Evolutionary conservation across 2,888 invertebrate genomes (phyloP).

Genomic region (Diabrotica balteata): DNA sequence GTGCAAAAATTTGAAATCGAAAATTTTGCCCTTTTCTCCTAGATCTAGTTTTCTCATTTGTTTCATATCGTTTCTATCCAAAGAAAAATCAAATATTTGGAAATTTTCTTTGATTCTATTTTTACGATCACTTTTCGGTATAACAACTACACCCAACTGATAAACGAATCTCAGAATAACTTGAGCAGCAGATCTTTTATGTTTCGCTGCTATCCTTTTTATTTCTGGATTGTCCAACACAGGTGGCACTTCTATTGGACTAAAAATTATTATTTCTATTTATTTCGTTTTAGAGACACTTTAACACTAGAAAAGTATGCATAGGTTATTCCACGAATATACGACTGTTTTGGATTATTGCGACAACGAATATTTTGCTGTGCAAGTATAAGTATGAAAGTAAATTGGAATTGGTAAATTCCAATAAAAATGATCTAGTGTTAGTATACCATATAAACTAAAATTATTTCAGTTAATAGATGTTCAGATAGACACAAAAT

Average conservation of each 20-base stretch:
- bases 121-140: conserved; percentile 82
- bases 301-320: too few relatives aligned
- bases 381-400: too few relatives aligned
- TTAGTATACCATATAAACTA: too few relatives aligned
- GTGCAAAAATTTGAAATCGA: conserved; percentile 61
- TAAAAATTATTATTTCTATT: conserved; percentile 42
- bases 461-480: too few relatives aligned
- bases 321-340: too few relatives aligned
- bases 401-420: too few relatives aligned
- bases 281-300: too few relatives aligned
- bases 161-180: conserved; percentile 72
- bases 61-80: conserved; percentile 67
- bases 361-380: too few relatives aligned
- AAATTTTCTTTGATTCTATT: conserved; percentile 76
- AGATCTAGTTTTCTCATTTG: conserved; percentile 68
- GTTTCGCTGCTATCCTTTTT: conserved; percentile 63
- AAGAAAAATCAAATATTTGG: conserved; percentile 73
- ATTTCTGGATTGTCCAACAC: conserved; percentile 68
- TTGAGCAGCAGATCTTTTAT: conserved; percentile 76
- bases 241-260: conserved; percentile 65
- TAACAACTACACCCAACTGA: conserved; percentile 73
- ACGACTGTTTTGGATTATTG: too few relatives aligned
- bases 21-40: conserved; percentile 69
- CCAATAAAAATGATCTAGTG: too few relatives aligned
- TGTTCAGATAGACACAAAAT: too few relatives aligned